phyloP scores from a whole-genome alignment of 2,797 vertebrate genomes.

The Spheniscus humboldti region DNA sequence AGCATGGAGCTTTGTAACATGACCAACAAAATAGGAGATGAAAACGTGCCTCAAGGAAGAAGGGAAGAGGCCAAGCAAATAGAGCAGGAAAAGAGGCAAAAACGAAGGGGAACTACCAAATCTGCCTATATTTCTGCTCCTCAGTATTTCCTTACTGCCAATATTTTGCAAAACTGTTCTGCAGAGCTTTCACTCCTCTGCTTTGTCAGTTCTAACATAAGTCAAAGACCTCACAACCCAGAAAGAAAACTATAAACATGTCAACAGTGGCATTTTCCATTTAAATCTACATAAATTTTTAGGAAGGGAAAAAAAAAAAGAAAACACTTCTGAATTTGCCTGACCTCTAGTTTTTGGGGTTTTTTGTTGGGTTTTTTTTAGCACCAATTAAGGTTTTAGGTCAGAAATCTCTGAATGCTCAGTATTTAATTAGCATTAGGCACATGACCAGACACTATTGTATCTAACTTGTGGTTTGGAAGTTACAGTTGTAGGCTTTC shows the following conservation, averaged over 20 bases:
- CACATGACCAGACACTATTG: not conserved
- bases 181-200: not conserved
- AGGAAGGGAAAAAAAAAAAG: not conserved
- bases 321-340: not conserved
- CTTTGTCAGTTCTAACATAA: not conserved
- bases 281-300: not conserved
- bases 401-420: not conserved
- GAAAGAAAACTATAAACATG: not conserved
- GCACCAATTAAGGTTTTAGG: not conserved
- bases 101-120: not conserved
- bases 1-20: not conserved
- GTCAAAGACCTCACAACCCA: not conserved
- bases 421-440: not conserved
- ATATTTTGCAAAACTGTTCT: not conserved
- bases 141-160: not conserved
- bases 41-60: not conserved
- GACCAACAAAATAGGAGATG: not conserved
- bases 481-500: not conserved
- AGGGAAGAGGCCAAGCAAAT: not conserved
- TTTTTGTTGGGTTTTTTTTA: not conserved
- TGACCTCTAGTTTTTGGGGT: not conserved
- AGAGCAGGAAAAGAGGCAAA: not conserved
- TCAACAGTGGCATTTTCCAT: not conserved
- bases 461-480: not conserved
- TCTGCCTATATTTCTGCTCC: not conserved